phyloP scores from a whole-genome alignment of 2,888 invertebrate species.

The Unio pictorum region DNA sequence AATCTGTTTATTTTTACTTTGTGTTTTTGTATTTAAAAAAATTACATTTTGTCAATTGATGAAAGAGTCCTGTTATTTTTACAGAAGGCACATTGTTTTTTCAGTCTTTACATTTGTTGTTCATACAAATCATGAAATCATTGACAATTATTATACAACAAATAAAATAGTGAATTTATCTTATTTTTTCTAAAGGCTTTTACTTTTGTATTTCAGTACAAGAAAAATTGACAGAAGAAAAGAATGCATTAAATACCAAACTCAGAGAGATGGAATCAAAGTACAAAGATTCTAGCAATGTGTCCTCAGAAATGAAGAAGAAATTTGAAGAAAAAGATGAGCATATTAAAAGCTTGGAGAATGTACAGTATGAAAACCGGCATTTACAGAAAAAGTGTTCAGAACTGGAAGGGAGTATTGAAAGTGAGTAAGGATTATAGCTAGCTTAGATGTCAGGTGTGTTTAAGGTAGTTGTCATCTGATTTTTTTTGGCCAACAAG shows the following conservation, averaged over 20 bases:
- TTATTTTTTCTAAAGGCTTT: not conserved
- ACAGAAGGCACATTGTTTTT: too few species aligned
- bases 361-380: slow-evolving; percentile 34
- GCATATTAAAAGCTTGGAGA: slow-evolving; percentile 33
- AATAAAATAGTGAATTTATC: not conserved
- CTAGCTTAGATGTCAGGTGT: not conserved
- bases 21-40: too few species aligned
- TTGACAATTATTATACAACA: too few species aligned
- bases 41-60: too few species aligned
- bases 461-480: not conserved
- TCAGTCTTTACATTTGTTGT: too few species aligned
- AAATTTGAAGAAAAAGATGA: slow-evolving; percentile 31
- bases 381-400: slow-evolving; percentile 38
- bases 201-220: not conserved
- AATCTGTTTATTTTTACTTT: too few species aligned
- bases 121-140: too few species aligned
- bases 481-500: too few species aligned
- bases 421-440: slow-evolving; percentile 1
- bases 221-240: slow-evolving; percentile 23
- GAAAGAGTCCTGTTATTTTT: too few species aligned
- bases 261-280: slow-evolving; percentile 32
- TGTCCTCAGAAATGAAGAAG: slow-evolving; percentile 37
- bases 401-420: slow-evolving; percentile 17
- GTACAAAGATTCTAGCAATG: slow-evolving; percentile 11
- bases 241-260: slow-evolving; percentile 18